Base-by-base conservation (phyloP, 2,888 invertebrate genomes). In the Amphimallon solstitiale region DNA sequence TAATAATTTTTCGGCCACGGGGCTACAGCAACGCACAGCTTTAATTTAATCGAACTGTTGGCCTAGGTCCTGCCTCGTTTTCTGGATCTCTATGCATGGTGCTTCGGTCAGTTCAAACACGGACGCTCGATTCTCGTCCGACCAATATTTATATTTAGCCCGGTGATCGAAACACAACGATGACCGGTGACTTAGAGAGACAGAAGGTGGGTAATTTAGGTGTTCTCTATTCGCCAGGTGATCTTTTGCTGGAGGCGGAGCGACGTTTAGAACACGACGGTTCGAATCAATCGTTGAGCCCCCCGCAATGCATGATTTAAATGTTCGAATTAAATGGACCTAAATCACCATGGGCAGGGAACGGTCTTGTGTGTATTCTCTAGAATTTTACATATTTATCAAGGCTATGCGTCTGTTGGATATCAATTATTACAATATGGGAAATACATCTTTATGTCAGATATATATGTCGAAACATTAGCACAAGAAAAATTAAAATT, bases 41-140 rank as follows among this genome's bases (percentile, higher is more conserved):
- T 59, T 59, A 59, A 59, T 59, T 59, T 59, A 59, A 59, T 59
- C 56, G 43, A 45, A 43, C 56, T 43, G 29, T 59, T 59, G 23
- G 43, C 19, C 38, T 43, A 34, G n/a, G 43, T 45, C 56, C 21
- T 21, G 17, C 43, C 9, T 29, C 29, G 43, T 43, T 43, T 43
- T n/a, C n/a, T n/a, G n/a, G n/a, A n/a, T n/a, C n/a, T n/a, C n/a
- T n/a, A n/a, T n/a, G n/a, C n/a, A n/a, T n/a, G n/a, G n/a, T n/a
- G n/a, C n/a, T n/a, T n/a, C n/a, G n/a, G n/a, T n/a, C n/a, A n/a
- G n/a, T n/a, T n/a, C n/a, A n/a, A n/a, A 38, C 21, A 43, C 56
- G 29, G 14, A 59, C 9, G 23, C 56, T 29, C 29, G 17, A 3
- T 43, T 12, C 17, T 43, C 14, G 15, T 51, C 17, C 56, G 15